Conservation (phyloP, 2,888 invertebrate species). For the Drosophila parthenogenetica region DNA sequence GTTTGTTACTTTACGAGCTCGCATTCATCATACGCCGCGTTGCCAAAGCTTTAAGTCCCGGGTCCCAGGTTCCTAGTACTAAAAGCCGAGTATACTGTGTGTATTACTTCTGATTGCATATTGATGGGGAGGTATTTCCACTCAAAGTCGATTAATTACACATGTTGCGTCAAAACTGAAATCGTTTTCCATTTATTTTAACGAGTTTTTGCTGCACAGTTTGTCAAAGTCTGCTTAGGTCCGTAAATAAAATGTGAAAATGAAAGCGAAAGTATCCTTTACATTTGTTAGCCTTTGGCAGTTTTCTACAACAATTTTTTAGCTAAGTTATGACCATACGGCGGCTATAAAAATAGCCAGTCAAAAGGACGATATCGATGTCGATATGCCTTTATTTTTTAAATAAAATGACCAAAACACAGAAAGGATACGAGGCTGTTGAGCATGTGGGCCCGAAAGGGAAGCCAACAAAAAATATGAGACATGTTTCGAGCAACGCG, state of each 20-base stretch:
- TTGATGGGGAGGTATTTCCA: neutral
- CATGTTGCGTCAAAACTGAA: conserved; percentile 66
- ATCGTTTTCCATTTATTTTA: conserved; percentile 72
- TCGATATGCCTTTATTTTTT: conserved; percentile 32
- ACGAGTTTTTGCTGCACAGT: conserved; percentile 43
- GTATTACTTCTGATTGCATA: conserved; percentile 22
- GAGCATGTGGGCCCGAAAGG: conserved; percentile 19
- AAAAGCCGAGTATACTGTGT: neutral
- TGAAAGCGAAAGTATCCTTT: conserved; percentile 29
- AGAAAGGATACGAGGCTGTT: neutral
- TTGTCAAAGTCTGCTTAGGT: conserved; percentile 47
- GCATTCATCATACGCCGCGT: conserved; percentile 59
- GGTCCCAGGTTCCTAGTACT: neutral
- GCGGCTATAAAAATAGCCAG: conserved; percentile 43
- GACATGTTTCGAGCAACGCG: conserved; percentile 18
- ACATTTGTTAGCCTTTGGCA: conserved; percentile 62
- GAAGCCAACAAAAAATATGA: neutral
- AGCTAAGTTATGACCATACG: conserved; percentile 53
- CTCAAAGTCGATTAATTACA: conserved; percentile 71
- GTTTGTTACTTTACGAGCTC: conserved; percentile 49
- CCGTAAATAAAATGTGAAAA: conserved; percentile 2
- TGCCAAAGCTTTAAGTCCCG: conserved; percentile 4
- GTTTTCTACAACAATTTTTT: conserved; percentile 54
- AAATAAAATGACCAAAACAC: conserved; percentile 34
- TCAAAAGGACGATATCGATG: conserved; percentile 35